Conservation (phyloP, 2,888 invertebrate species). For the Nemoura dubitans region DNA sequence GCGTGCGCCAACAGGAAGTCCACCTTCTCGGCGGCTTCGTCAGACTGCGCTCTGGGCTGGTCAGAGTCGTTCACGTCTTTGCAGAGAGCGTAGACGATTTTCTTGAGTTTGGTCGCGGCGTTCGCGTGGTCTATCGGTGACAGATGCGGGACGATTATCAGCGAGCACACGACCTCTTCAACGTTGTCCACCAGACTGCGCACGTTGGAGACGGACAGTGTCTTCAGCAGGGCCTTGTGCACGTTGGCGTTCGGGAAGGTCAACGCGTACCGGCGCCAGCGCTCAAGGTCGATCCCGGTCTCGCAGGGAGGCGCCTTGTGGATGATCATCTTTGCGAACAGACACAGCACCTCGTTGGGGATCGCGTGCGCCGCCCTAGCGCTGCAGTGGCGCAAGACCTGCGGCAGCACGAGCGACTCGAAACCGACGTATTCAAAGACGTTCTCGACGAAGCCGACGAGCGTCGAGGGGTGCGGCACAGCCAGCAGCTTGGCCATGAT, state of each 20-base stretch:
- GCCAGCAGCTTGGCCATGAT: constrained; percentile 70
- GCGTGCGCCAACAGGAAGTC: constrained; percentile 64
- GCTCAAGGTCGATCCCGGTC: constrained; percentile 67
- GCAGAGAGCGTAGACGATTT: constrained; percentile 56
- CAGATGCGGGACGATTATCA: constrained; percentile 68
- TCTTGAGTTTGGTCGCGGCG: constrained; percentile 58
- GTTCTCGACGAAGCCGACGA: constrained; percentile 70
- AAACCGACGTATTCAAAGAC: constrained; percentile 53
- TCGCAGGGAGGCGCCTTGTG: constrained; percentile 72
- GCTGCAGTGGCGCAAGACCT: constrained; percentile 68
- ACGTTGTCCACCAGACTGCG: constrained; percentile 60
- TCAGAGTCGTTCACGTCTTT: constrained; percentile 9
- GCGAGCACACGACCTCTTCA: constrained; percentile 61
- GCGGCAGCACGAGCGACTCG: constrained; percentile 76
- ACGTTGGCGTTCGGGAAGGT: constrained; percentile 56
- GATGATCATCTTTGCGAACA: constrained; percentile 73
- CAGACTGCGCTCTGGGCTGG: too few relatives aligned
- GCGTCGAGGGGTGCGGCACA: constrained; percentile 65
- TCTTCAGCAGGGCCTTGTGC: constrained; percentile 21
- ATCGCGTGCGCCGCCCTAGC: constrained; percentile 55
- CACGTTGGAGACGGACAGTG: constrained; percentile 56
- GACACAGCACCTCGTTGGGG: constrained; percentile 65
- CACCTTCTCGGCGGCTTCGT: constrained; percentile 47
- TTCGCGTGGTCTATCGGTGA: constrained; percentile 59
- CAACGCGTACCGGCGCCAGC: constrained; percentile 75